Evolutionary conservation across 1,140 invertebrate genomes (phyloP), one percentile per base, ranked within the genome.

Genomic region (Parapsyche elsis): DNA sequence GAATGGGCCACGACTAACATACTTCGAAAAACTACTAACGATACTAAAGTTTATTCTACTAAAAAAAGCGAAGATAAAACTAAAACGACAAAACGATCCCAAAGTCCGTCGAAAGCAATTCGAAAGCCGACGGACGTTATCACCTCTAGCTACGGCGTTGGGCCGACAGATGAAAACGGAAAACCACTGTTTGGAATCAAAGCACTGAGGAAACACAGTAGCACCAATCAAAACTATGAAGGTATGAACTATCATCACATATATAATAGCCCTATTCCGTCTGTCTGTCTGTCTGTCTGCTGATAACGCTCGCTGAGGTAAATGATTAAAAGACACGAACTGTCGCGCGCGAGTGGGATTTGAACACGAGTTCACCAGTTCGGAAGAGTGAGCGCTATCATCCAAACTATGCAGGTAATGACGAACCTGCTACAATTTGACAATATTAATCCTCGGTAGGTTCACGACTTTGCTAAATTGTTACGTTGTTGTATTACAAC

Each of bases 121-220:
- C 85, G 84, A 16, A 87, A 87, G 75, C 86, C 88, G 0, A 86
- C 86, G 0, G 92, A 94, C 85, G 90, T 91, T 44, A 93, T 95
- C 61, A 94, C 93, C 7, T 95, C 94, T 0, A 93, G 94, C 85
- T 95, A 95, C 85, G 94, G 95, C 0, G 92, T 94, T 1, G 94
- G 94, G 2, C 94, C 95, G 49, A 93, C 93, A 5, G 94, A 95
- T 85, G 93, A 94, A 81, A 91, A 94, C 83, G 94, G 94, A n/a
- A 88, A 90, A 76, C 94, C 94, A 5, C 88, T 95, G 23, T 95
- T 95, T 86, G 94, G 94, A 46, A 90, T 95, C 71, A 91, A 91
- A 84, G 94, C 94, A 46, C 88, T 95, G 53, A 90, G 93, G 80
- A 92, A 92, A 80, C 92, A 92, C 79, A 88, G 90, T 44, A 89